These are phyloP conservation scores for Agrochola circellaris DNA, from an alignment of 2,888 invertebrate species.

Conservation along the genomic window DNA sequence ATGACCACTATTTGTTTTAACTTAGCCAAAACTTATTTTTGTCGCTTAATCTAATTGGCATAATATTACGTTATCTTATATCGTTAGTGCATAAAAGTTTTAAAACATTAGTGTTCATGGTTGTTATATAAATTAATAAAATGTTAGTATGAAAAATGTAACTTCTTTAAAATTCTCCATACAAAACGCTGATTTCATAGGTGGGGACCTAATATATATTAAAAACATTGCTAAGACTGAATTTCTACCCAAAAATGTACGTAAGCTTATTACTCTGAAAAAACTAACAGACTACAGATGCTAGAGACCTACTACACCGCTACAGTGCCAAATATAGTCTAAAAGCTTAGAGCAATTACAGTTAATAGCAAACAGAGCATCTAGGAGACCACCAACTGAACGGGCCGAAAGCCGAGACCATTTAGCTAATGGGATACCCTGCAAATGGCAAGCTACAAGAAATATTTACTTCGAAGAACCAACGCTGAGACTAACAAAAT, in stretches of 20 bases:
- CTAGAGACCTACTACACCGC: not conserved
- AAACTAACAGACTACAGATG: slow-evolving; percentile 19
- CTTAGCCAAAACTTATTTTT: too few species aligned
- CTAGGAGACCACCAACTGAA: slow-evolving; percentile 48
- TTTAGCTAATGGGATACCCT: slow-evolving; percentile 51
- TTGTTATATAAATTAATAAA: too few species aligned
- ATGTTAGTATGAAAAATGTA: too few species aligned
- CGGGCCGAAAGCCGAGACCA: slow-evolving; percentile 28
- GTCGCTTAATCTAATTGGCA: too few species aligned
- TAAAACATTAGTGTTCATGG: too few species aligned
- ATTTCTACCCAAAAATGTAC: not conserved
- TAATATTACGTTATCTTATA: too few species aligned
- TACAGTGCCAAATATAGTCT: slow-evolving; percentile 18
- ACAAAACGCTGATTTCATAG: too few species aligned
- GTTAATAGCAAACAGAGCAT: slow-evolving; percentile 49
- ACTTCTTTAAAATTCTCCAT: too few species aligned
- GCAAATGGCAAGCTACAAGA: slow-evolving; percentile 42
- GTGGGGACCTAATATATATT: too few species aligned
- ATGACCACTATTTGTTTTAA: too few species aligned
- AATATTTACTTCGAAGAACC: slow-evolving; percentile 36
- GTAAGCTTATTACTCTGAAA: not conserved
- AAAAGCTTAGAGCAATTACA: slow-evolving; percentile 53
- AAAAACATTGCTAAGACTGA: not conserved
- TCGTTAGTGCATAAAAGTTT: too few species aligned
- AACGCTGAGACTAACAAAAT: slow-evolving; percentile 26